These are phyloP conservation scores for Apamea crenata DNA, from an alignment of 2,888 invertebrate species.

Conservation along the genomic window DNA sequence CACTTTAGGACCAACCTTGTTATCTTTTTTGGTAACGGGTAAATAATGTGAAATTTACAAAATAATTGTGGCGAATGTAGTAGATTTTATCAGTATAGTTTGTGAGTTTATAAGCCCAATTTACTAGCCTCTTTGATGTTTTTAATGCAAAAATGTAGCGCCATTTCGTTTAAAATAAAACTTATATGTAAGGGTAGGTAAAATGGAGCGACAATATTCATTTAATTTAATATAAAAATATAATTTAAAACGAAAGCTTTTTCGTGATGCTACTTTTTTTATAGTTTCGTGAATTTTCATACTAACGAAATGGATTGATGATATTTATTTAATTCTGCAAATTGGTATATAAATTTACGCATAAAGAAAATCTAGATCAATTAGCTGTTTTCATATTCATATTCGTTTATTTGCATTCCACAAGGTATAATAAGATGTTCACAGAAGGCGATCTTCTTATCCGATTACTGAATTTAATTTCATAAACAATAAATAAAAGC, in stretches of 20 bases:
- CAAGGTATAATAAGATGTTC: too few relatives aligned
- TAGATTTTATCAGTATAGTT: not conserved
- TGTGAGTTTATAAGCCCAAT: not conserved
- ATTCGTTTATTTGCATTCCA: too few relatives aligned
- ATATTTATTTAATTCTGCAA: not conserved
- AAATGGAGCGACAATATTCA: not conserved
- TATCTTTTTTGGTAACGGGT: slow-evolving; percentile 22
- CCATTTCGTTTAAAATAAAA: not conserved
- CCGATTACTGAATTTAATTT: not conserved
- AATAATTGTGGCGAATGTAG: not conserved
- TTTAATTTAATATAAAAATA: not conserved
- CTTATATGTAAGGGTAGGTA: not conserved
- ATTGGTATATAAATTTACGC: not conserved
- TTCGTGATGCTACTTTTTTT: not conserved
- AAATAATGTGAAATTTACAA: slow-evolving; percentile 7
- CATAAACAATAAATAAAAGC: not conserved
- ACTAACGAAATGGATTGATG: not conserved
- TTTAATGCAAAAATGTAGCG: not conserved
- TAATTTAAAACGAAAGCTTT: not conserved
- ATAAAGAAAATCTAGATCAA: too few relatives aligned
- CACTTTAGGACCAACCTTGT: slow-evolving; percentile 34
- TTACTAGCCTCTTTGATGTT: not conserved
- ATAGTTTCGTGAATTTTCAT: not conserved
- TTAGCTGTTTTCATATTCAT: not conserved
- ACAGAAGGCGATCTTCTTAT: too few relatives aligned